Evolutionary conservation across 2,797 vertebrate genomes (phyloP).

Genomic region (Podarcis siculus): DNA sequence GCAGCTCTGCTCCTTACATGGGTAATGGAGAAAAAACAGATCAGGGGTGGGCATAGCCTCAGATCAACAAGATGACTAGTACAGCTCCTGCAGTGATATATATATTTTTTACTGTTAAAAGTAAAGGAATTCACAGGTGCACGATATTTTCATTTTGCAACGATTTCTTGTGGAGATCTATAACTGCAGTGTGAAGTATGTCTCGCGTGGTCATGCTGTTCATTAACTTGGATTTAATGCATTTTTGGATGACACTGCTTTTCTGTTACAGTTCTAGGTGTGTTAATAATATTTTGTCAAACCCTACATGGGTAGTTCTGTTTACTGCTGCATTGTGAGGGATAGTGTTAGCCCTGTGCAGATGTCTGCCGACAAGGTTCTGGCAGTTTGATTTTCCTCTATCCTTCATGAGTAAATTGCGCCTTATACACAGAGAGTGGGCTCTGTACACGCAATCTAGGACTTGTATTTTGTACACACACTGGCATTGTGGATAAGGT

Average conservation of each 20-base stretch:
- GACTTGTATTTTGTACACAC: background rate
- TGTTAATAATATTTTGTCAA: background rate
- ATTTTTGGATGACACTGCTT: background rate
- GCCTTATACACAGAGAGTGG: background rate
- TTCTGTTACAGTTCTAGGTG: background rate
- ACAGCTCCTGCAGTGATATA: background rate
- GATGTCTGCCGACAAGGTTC: background rate
- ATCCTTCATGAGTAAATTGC: background rate
- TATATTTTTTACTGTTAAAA: conserved; percentile 37
- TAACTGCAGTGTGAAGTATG: conserved; percentile 36
- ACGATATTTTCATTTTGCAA: conserved; percentile 5
- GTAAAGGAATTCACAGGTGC: conserved; percentile 34
- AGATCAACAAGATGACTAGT: conserved; percentile 40
- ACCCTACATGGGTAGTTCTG: background rate
- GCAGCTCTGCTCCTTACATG: background rate
- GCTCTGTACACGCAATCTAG: background rate
- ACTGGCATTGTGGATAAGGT: background rate
- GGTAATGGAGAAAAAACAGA: conserved; percentile 41
- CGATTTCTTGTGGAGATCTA: conserved; percentile 3
- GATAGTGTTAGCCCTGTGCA: too few species aligned
- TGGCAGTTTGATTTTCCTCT: background rate
- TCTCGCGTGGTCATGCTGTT: background rate
- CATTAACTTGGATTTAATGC: conserved; percentile 30
- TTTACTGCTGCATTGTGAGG: background rate
- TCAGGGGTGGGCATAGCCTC: conserved; percentile 36